Base-by-base conservation (phyloP, 1,140 invertebrate genomes). In the Polyergus mexicanus region DNA sequence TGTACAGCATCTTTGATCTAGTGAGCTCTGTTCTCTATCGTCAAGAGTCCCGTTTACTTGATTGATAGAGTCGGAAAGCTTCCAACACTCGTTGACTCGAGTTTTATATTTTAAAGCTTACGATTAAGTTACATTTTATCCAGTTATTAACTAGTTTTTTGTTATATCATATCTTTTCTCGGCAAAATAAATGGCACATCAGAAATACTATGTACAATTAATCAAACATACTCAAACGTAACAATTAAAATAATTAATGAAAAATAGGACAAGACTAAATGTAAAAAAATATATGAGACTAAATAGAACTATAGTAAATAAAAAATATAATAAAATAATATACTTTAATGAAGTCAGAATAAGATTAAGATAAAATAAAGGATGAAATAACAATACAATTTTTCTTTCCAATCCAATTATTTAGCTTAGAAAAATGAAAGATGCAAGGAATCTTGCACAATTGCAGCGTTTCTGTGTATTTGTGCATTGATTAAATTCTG, bases 401-500 rank as follows among this genome's bases (percentile, higher is more conserved):
- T 51, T 6, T 63, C 65, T 62, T 41, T 28, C 0, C n/a, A 5
- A 19, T 8, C 19, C 8, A 22, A 32, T 7, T 71, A 13, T 65
- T 56, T 19, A 38, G 74, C 38, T 74, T 19, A 16, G 47, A 90
- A 69, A 72, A 51, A 41, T 58, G 56, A 63, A 56, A 35, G 58
- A 13, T 56, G 32, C 32, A 47, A 38, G 80, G 62, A 68, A 84
- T 32, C 60, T 78, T 62, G 71, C 63, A 88, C 65, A 81, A 84
- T 83, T 71, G 63, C 58, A 77, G 72, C 63, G 51, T 76, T 86
- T 84, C 77, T 86, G 81, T 75, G 87, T 78, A 87, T 69, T 86
- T 78, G 80, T 60, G 87, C 90, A 91, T 89, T 91, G 89, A 91
- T 91, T 91, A 85, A 89, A 91, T 91, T 89, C 91, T 75, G 87